phyloP scores from a whole-genome alignment of 1,140 invertebrate genomes.

The Drosophila orena region DNA sequence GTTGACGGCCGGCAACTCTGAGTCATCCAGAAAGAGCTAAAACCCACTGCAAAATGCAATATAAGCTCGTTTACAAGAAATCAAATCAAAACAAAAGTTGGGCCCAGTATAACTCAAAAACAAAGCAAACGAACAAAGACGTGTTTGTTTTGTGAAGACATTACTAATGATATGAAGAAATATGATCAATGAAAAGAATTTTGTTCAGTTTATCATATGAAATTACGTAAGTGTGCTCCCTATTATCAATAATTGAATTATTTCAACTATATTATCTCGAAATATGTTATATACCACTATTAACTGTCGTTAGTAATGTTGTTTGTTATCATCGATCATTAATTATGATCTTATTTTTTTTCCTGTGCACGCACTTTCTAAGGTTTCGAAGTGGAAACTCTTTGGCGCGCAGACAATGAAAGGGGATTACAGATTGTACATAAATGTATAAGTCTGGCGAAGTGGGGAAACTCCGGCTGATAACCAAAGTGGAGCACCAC shows the following conservation, averaged over 20 bases:
- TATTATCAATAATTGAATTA: too few species aligned
- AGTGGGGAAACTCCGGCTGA: constrained; percentile 8
- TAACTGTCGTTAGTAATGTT: background rate
- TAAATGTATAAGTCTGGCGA: background rate
- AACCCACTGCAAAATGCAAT: background rate
- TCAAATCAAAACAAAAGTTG: constrained; percentile 13
- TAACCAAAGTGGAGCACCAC: constrained; percentile 36
- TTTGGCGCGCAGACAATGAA: constrained; percentile 40
- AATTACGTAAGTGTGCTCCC: too few species aligned
- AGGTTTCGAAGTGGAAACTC: constrained; percentile 29
- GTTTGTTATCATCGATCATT: background rate
- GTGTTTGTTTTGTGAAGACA: too few species aligned
- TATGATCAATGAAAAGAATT: too few species aligned
- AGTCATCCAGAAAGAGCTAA: constrained; percentile 24
- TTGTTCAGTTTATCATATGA: too few species aligned
- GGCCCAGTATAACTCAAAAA: background rate
- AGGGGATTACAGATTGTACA: background rate
- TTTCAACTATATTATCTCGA: too few species aligned
- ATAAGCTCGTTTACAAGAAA: constrained; percentile 4
- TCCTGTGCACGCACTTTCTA: constrained; percentile 15
- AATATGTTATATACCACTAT: too few species aligned
- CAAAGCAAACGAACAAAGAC: background rate
- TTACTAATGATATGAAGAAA: too few species aligned
- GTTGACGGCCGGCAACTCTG: constrained; percentile 1
- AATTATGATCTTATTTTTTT: background rate